A percentile compares a stretch with the other conserved stretches of the same genome.
Evolutionary conservation across 2,888 invertebrate species (phyloP).

Genomic region (Pheosia tremula): DNA sequence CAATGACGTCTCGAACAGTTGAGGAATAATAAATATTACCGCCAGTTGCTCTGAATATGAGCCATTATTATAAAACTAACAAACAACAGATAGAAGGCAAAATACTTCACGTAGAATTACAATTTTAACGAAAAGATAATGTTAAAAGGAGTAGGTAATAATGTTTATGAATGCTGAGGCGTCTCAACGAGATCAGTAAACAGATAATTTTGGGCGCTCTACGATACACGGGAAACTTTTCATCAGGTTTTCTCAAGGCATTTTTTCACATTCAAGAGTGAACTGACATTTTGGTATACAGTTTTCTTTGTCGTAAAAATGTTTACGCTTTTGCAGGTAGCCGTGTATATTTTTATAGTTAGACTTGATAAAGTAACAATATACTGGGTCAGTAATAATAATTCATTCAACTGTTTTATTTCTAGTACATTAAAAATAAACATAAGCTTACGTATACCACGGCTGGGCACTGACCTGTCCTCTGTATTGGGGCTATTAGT

Average conservation of each 20-base stretch:
- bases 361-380: neutral
- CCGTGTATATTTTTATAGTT: constrained; percentile 18
- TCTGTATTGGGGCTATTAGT: no score
- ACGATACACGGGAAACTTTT: constrained; percentile 32
- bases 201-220: constrained; percentile 36
- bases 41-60: no score
- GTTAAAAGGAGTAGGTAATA: constrained; percentile 17
- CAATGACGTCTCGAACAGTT: no score
- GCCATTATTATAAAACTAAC: neutral
- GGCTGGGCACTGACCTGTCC: no score
- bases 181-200: constrained; percentile 27
- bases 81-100: neutral
- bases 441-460: no score
- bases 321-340: constrained; percentile 25
- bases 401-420: no score
- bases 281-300: constrained; percentile 30
- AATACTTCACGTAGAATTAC: neutral
- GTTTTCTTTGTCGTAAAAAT: constrained; percentile 43
- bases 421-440: no score
- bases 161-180: constrained; percentile 18
- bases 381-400: no score
- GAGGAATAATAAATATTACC: no score
- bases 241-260: constrained; percentile 23
- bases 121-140: constrained; percentile 3
- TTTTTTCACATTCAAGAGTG: constrained; percentile 24